Conservation (phyloP, 2,113 vertebrate species). For the Mesoclemmys tuberculata region DNA sequence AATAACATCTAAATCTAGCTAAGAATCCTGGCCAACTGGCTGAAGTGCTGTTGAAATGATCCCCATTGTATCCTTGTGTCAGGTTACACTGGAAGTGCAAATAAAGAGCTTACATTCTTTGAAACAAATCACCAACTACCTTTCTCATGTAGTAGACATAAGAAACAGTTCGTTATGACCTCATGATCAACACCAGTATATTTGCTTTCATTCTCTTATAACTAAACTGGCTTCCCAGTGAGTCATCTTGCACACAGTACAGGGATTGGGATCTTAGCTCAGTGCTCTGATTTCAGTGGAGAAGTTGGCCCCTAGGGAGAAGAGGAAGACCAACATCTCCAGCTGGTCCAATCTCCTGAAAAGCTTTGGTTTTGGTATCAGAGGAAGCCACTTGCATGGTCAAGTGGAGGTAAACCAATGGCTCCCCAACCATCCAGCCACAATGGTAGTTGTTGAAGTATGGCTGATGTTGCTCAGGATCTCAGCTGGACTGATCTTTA, state of each 20-base stretch:
- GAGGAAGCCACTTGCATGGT: fast-evolving
- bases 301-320: too few relatives aligned
- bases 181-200: background rate
- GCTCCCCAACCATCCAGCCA: background rate
- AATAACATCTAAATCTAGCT: background rate
- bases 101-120: background rate
- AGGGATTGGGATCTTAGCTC: background rate
- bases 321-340: background rate
- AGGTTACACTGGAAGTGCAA: background rate
- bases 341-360: fast-evolving
- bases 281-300: fast-evolving
- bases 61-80: background rate
- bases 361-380: fast-evolving
- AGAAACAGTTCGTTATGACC: background rate
- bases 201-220: background rate
- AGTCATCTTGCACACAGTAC: background rate
- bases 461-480: background rate
- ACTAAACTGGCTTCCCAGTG: background rate
- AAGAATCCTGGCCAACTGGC: background rate
- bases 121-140: background rate
- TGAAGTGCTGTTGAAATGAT: background rate
- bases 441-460: background rate
- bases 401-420: background rate
- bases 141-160: background rate
- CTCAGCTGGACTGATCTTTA: background rate